Percentiles rank a stretch among this genome's conserved stretches.
Conservation (phyloP, 2,888 invertebrate species). For the Phengaris alcon region DNA sequence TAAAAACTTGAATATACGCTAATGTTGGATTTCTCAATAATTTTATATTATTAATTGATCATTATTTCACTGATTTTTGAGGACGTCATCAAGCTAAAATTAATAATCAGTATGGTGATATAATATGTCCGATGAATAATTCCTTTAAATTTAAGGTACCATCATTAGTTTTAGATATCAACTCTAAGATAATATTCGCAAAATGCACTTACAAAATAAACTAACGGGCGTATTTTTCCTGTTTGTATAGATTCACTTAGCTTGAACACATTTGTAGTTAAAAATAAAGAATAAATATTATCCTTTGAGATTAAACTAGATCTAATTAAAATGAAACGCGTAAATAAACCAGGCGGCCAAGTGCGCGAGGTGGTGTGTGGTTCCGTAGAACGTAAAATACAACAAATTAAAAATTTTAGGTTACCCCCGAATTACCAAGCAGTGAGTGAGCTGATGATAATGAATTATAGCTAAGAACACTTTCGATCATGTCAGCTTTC, state of each 20-base stretch:
- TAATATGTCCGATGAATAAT: too few species aligned
- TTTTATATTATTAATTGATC: not conserved
- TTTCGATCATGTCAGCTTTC: too few species aligned
- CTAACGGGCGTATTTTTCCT: not conserved
- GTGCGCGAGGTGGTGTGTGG: not conserved
- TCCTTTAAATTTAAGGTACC: too few species aligned
- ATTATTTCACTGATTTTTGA: too few species aligned
- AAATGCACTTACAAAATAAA: not conserved
- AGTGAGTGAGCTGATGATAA: too few species aligned
- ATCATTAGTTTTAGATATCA: too few species aligned
- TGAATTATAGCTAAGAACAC: too few species aligned
- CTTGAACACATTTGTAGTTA: conserved; percentile 14
- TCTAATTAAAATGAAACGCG: conserved; percentile 25
- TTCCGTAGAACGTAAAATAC: not conserved
- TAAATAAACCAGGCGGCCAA: conserved; percentile 4
- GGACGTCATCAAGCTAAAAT: too few species aligned
- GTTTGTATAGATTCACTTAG: not conserved
- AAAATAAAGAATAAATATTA: conserved; percentile 21
- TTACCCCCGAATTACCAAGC: too few species aligned
- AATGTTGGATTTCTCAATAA: not conserved
- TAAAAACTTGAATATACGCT: not conserved
- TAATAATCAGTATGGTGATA: too few species aligned
- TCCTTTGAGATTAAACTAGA: conserved; percentile 21
- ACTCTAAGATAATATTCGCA: not conserved
- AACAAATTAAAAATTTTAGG: too few species aligned